Conservation (phyloP, 1,140 invertebrate genomes). For the Brachionus asplanchnoidis region DNA sequence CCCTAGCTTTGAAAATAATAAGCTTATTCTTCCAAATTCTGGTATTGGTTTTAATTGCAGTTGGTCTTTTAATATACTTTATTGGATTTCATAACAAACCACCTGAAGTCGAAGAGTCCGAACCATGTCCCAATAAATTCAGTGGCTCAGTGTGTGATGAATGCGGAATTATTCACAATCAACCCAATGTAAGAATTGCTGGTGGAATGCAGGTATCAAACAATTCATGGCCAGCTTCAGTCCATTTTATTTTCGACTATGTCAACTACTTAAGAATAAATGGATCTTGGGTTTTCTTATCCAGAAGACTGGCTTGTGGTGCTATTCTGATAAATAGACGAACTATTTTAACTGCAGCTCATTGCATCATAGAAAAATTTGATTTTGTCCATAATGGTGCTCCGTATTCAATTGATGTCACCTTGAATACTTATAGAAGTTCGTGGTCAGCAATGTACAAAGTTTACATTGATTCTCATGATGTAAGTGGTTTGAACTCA, state of each 20-base stretch:
- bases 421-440: neutral
- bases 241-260: neutral
- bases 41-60: neutral
- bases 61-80: neutral
- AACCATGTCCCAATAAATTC: neutral
- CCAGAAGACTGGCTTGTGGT: neutral
- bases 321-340: neutral
- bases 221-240: conserved; percentile 3
- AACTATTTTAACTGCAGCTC: neutral
- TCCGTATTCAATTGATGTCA: neutral
- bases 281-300: neutral
- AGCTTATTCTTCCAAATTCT: neutral
- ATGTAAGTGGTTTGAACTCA: neutral
- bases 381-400: neutral
- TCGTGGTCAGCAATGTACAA: neutral
- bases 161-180: neutral
- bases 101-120: neutral
- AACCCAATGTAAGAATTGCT: conserved; percentile 22
- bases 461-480: neutral
- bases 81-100: conserved; percentile 15
- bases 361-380: neutral
- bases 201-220: neutral
- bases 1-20: neutral
- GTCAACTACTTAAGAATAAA: neutral
- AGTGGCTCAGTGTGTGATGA: neutral